A percentile compares a stretch with the other conserved stretches of the same genome.
These are phyloP conservation scores for Pachyuromys duprasi DNA, from an alignment of 2,797 vertebrate species.

Conservation along the genomic window DNA sequence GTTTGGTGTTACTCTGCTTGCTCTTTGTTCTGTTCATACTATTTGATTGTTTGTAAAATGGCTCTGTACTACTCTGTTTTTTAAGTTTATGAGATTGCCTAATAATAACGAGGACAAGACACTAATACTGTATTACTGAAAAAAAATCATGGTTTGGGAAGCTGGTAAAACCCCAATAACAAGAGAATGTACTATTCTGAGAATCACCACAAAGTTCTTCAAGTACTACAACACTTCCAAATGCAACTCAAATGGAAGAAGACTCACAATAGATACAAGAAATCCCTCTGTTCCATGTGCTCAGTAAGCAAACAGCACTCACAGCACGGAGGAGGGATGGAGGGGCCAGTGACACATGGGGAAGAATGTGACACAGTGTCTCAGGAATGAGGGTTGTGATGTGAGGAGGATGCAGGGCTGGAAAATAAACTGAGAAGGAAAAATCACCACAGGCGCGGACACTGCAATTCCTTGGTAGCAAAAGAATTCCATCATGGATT, in stretches of 20 bases:
- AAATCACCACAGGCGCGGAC: not conserved
- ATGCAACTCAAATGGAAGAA: not conserved
- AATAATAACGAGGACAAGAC: not conserved
- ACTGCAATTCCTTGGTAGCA: not conserved
- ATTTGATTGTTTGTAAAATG: conserved; percentile 33
- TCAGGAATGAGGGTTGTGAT: not conserved
- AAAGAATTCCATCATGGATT: not conserved
- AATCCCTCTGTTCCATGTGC: too few relatives aligned
- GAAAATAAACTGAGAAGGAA: not conserved
- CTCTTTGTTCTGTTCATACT: not conserved
- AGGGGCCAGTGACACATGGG: fast-evolving
- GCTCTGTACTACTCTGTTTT: not conserved
- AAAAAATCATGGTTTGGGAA: not conserved
- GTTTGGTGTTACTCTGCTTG: not conserved
- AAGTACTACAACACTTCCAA: conserved; percentile 1
- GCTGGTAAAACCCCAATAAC: not conserved
- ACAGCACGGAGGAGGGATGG: not conserved
- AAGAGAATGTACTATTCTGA: not conserved
- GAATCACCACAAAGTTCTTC: not conserved
- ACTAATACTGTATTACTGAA: not conserved
- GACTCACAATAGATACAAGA: not conserved
- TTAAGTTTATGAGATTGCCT: conserved; percentile 18
- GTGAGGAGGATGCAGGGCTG: too few relatives aligned
- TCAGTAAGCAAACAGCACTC: too few relatives aligned
- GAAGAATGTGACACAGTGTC: not conserved